Percentiles rank a stretch among this genome's conserved stretches.
These are phyloP conservation scores for Archegozetes longisetosus DNA, from an alignment of 1,140 invertebrate genomes.

Conservation along the genomic window DNA sequence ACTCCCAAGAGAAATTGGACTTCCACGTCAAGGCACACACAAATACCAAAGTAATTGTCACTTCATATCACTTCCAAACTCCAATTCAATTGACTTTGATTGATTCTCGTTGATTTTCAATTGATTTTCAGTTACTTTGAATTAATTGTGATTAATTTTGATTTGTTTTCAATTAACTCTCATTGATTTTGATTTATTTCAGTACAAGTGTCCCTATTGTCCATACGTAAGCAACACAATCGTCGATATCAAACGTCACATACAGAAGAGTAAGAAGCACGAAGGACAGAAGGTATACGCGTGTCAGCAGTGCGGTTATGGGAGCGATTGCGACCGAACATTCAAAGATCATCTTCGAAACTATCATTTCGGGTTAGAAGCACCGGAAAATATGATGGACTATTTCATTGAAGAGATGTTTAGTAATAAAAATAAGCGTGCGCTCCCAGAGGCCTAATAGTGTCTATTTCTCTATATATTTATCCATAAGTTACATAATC, in stretches of 20 bases:
- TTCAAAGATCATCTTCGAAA: slow-evolving; percentile 9
- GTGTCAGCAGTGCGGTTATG: slow-evolving; percentile 11
- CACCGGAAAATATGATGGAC: slow-evolving; percentile 1
- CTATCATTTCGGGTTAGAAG: slow-evolving; percentile 10
- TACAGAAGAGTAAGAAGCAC: slow-evolving; percentile 11
- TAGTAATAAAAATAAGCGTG: slow-evolving; percentile 6
- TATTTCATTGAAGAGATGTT: slow-evolving; percentile 15
- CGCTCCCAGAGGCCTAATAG: background rate
- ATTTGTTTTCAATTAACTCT: slow-evolving; percentile 45
- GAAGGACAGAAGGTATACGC: slow-evolving; percentile 11
- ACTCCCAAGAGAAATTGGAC: slow-evolving; percentile 5
- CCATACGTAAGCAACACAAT: slow-evolving; percentile 51
- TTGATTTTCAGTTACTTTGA: too few relatives aligned
- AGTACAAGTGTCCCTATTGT: slow-evolving; percentile 50
- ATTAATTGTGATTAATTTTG: too few relatives aligned
- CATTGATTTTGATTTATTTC: slow-evolving; percentile 16
- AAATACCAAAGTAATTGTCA: slow-evolving; percentile 4
- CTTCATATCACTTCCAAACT: too few relatives aligned
- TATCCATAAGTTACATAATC: background rate
- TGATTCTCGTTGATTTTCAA: too few relatives aligned
- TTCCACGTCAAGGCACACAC: slow-evolving; percentile 10
- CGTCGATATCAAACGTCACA: slow-evolving; percentile 12
- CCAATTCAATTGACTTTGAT: too few relatives aligned
- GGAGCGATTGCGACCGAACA: slow-evolving; percentile 6
- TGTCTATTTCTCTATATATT: background rate